Base-by-base conservation (phyloP, 2,888 invertebrate species). In the Tachina lurida region DNA sequence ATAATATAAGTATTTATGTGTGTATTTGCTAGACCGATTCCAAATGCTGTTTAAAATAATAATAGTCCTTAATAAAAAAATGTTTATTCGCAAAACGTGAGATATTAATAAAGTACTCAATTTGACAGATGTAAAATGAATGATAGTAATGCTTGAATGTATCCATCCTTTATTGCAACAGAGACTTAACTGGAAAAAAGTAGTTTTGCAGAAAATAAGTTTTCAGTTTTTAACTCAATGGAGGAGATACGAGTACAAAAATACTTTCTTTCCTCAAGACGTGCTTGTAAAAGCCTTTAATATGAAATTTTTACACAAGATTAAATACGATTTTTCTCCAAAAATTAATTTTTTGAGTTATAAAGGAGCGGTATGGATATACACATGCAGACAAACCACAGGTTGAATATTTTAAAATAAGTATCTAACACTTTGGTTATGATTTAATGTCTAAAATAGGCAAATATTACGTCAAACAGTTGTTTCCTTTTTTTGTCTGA, bases 51-150 rank as follows among this genome's bases (percentile, higher is more conserved):
- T 62, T 7, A 52, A 74, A 73, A 47, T 76, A 43, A 74, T 47
- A 73, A 75, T 60, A 84, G 68, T 77, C 77, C 77, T 80, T 84
- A 49, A 49, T 70, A 70, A 78, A 52, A 52, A 49, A 43, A 62
- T 74, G 22, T 75, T 47, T 70, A 74, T 78, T 71, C 45, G 49
- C 45, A 9, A 78, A 68, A 84, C 77, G 73, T 84, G 83, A 68
- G 60, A 17, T 19, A 62, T 52, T 41, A 73, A 39, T 54, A 54
- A 62, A 78, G 43, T 67, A 45, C 9, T 54, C 62, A 67, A 75
- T 75, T 75, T 19, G 7, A 60, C 9, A 56, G 58, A 17, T 52
- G 49, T 41, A 17, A 31, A 39, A 22, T 45, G 39, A 13, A 73
- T 73, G 49, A 31, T 31, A 31, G 4, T 31, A 56, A 54, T 43